Evolutionary conservation across 23 tunicate species (phyloP).

Genomic region (Styela clava): DNA sequence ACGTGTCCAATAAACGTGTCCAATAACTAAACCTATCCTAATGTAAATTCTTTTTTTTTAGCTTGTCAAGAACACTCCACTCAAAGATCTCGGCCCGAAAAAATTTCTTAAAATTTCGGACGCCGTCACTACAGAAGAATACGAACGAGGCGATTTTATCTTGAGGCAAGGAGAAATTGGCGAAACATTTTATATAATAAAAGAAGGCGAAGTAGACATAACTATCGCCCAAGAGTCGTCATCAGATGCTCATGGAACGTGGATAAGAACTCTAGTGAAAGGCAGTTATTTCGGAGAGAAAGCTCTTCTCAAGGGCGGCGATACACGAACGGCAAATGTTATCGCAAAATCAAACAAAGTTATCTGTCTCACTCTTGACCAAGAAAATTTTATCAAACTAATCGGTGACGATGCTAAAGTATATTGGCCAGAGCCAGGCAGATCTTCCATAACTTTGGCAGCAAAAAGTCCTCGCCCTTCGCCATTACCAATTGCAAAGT

Average conservation of each 20-base stretch:
- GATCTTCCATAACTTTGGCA: background rate
- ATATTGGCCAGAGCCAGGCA: background rate
- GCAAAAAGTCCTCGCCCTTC: background rate
- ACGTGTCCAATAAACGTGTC: no score
- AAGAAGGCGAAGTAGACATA: conserved; percentile 87
- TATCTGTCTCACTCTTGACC: conserved; percentile 76
- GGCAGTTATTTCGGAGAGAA: conserved; percentile 95
- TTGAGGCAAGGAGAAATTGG: conserved; percentile 85
- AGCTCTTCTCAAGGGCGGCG: conserved; percentile 73
- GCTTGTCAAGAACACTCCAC: background rate
- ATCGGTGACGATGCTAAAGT: conserved; percentile 59
- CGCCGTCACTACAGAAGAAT: conserved; percentile 79
- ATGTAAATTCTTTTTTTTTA: background rate
- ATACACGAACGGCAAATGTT: conserved; percentile 53
- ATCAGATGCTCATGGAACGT: conserved; percentile 28
- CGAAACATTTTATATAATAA: conserved; percentile 87
- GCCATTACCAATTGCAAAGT: no score
- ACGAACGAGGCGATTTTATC: conserved; percentile 66
- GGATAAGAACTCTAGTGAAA: conserved; percentile 46
- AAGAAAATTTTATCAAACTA: conserved; percentile 71
- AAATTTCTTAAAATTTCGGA: conserved; percentile 60
- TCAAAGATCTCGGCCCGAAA: background rate
- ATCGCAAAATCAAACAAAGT: conserved; percentile 60
- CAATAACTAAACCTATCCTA: no score
- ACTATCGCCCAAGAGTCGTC: conserved; percentile 39